Evolutionary conservation across 2,888 invertebrate genomes (phyloP), one percentile per base, ranked within the genome.

Genomic region (Trissoscelio sp.): DNA sequence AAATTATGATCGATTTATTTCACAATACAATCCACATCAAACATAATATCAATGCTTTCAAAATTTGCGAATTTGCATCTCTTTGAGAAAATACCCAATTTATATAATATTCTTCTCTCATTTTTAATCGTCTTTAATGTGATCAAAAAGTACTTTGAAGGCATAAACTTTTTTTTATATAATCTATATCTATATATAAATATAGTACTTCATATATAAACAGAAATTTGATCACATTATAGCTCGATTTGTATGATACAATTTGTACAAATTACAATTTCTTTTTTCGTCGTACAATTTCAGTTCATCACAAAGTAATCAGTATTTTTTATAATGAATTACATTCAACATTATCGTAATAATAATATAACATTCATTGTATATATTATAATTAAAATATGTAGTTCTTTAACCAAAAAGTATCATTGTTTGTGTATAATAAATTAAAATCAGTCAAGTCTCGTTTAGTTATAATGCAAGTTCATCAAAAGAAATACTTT

Each of bases 211-310:
- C 18, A 9, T 37, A 34, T 16, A 2, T n/a, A n/a, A n/a, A n/a
- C n/a, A n/a, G n/a, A n/a, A n/a, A n/a, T 64, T 48, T 48, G n/a
- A 64, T 48, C 34, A 48, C 22, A 31, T 34, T 28, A 34, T 34
- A 62, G 20, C 4, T n/a, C 16, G 37, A 34, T 20, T 48, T 34
- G 11, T 9, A 62, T 46, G 44, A 31, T 67, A 67, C 67, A 67
- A 28, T 67, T 67, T 67, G 67, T 67, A 67, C 67, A 67, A n/a
- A 48, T 51, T 39, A 31, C 46, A 46, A 60, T 58, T n/a, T 18
- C 20, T 57, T 37, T 14, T 42, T 11, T 34, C 11, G 1, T 5
- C 5, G 34, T 11, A 34, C 24, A 24, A 24, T 24, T 9, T 5
- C 2, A 34, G 5, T 34, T 34, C 11, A 9, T 9, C 9, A 34